Evolutionary conservation across 2,888 invertebrate genomes (phyloP).

Genomic region (Caenorhabditis sp.): DNA sequence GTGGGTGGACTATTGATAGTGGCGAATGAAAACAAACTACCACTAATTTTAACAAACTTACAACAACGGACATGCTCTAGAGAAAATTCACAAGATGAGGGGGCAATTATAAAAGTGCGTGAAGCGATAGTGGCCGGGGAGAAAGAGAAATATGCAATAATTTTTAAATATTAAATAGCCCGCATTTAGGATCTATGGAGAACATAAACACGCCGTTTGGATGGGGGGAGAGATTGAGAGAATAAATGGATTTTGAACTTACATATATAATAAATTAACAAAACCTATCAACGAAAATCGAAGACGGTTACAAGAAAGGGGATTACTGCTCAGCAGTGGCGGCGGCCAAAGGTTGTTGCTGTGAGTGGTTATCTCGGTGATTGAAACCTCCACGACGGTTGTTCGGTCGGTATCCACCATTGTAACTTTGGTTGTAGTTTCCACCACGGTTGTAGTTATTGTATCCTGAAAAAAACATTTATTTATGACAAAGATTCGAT

Average conservation of each 20-base stretch:
- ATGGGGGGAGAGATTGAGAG: conserved; percentile 12
- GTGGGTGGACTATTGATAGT: neutral
- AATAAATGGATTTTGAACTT: conserved; percentile 19
- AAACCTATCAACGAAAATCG: conserved; percentile 11
- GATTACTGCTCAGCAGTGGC: conserved; percentile 21
- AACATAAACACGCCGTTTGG: conserved; percentile 23
- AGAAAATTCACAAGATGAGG: conserved; percentile 39
- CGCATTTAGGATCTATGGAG: conserved; percentile 36
- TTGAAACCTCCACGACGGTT: conserved; percentile 29
- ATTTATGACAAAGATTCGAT: neutral
- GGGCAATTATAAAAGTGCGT: conserved; percentile 10
- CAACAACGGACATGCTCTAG: conserved; percentile 43
- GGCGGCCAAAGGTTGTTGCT: conserved; percentile 17
- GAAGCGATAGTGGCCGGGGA: neutral
- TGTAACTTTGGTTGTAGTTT: conserved; percentile 20
- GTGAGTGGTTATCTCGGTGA: conserved; percentile 14
- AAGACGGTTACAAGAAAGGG: conserved; percentile 1
- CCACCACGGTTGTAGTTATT: conserved; percentile 38
- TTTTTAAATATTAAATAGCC: conserved; percentile 37
- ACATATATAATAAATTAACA: conserved; percentile 42
- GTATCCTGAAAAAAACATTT: conserved; percentile 29
- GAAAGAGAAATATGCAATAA: conserved; percentile 26
- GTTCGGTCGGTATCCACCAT: conserved; percentile 37
- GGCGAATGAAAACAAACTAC: neutral
- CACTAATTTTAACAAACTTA: conserved; percentile 38